Evolutionary conservation across 2,888 invertebrate species (phyloP).

Genomic region (Heliconius ethilla): DNA sequence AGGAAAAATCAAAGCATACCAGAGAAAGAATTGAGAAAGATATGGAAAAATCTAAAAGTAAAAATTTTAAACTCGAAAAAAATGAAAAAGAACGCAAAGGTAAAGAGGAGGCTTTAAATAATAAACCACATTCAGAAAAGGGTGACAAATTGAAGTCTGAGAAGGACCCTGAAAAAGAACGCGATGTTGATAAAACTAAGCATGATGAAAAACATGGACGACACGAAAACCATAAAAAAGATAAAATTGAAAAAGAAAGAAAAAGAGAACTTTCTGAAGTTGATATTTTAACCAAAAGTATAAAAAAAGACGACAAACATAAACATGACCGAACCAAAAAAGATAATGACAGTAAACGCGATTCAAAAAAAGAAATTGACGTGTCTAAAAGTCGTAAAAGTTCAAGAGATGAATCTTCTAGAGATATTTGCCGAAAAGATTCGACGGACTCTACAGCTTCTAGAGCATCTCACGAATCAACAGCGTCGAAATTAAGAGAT

Average conservation of each 20-base stretch:
- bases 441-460: slow-evolving; percentile 78
- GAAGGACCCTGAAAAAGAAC: slow-evolving; percentile 60
- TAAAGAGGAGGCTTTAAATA: slow-evolving; percentile 54
- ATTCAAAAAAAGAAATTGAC: slow-evolving; percentile 72
- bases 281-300: slow-evolving; percentile 51
- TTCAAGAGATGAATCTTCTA: slow-evolving; percentile 71
- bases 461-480: slow-evolving; percentile 73
- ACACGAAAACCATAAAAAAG: slow-evolving; percentile 78
- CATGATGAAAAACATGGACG: slow-evolving; percentile 69
- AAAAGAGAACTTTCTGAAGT: slow-evolving; percentile 62
- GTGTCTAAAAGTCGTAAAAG: slow-evolving; percentile 67
- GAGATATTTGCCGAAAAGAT: slow-evolving; percentile 75
- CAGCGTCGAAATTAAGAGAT: slow-evolving; percentile 63
- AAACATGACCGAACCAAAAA: slow-evolving; percentile 72
- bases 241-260: slow-evolving; percentile 69
- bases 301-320: slow-evolving; percentile 77
- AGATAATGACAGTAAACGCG: slow-evolving; percentile 69
- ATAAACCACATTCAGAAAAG: slow-evolving; percentile 58
- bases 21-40: slow-evolving; percentile 71
- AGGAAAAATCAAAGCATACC: slow-evolving; percentile 64
- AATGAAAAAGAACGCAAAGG: slow-evolving; percentile 62
- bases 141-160: slow-evolving; percentile 55
- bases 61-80: slow-evolving; percentile 61
- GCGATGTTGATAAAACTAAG: slow-evolving; percentile 63
- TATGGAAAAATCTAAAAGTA: slow-evolving; percentile 65